Evolutionary conservation across 2,113 vertebrate genomes (phyloP).

Genomic region (Vulpes vulpes): DNA sequence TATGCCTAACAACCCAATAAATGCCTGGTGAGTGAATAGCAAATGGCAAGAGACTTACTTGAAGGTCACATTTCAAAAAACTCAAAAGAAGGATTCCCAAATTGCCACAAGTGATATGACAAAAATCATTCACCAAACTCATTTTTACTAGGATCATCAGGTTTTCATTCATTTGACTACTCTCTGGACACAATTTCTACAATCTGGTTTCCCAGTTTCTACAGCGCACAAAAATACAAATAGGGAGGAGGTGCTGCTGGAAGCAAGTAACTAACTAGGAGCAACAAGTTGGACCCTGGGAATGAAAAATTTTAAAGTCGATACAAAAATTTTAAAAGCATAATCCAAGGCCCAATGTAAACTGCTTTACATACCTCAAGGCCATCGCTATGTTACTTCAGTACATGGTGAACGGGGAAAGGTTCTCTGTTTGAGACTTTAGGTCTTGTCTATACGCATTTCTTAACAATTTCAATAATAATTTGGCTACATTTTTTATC

Average conservation of each 20-base stretch:
- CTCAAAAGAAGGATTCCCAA: neutral
- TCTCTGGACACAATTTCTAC: conserved; percentile 44
- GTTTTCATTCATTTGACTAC: neutral
- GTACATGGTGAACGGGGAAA: neutral
- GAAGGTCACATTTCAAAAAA: conserved; percentile 61
- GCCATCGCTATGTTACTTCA: neutral
- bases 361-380: neutral
- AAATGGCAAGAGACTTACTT: neutral
- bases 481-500: neutral
- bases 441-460: neutral
- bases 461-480: neutral
- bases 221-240: neutral
- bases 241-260: neutral
- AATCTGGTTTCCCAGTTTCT: neutral
- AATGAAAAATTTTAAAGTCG: conserved; percentile 17
- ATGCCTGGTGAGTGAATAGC: conserved; percentile 59
- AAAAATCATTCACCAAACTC: conserved; percentile 44
- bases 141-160: conserved; percentile 16
- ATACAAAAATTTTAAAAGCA: neutral
- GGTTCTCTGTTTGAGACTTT: neutral
- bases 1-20: neutral
- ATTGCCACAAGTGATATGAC: neutral
- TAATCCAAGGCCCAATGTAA: neutral
- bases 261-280: neutral
- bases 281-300: conserved; percentile 14